Evolutionary conservation across 2,797 vertebrate species (phyloP).

Genomic region (Meda fulgida): DNA sequence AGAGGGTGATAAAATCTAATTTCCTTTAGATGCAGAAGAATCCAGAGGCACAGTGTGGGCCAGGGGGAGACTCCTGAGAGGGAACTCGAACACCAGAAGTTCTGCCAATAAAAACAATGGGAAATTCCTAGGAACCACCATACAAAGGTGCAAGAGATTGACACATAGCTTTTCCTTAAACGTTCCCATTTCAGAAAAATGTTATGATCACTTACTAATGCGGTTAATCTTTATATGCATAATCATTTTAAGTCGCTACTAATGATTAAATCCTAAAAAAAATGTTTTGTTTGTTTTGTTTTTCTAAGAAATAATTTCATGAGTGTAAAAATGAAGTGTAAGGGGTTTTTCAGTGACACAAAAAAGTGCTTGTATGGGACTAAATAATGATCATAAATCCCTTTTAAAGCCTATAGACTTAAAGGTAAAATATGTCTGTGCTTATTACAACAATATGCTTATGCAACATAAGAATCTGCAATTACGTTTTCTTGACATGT

Average conservation of each 20-base stretch:
- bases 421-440: constrained; percentile 1
- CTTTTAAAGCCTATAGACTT: neutral
- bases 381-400: neutral
- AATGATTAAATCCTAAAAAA: neutral
- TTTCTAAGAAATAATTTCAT: neutral
- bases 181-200: neutral
- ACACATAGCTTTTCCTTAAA: constrained; percentile 24
- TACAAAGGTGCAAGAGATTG: constrained; percentile 42
- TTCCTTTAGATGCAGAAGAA: constrained; percentile 70
- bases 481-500: neutral
- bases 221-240: neutral
- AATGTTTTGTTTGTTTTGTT: neutral
- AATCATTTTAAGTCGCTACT: neutral
- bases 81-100: constrained; percentile 43
- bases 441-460: neutral
- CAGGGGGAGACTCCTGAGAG: constrained; percentile 57
- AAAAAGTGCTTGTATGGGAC: neutral
- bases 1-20: constrained; percentile 68
- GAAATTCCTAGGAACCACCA: constrained; percentile 49
- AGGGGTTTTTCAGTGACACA: neutral
- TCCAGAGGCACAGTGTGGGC: constrained; percentile 57
- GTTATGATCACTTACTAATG: neutral
- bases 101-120: constrained; percentile 58
- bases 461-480: neutral
- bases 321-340: too few relatives aligned